phyloP scores from a whole-genome alignment of 2,113 vertebrate species.

The Mus pahari region DNA sequence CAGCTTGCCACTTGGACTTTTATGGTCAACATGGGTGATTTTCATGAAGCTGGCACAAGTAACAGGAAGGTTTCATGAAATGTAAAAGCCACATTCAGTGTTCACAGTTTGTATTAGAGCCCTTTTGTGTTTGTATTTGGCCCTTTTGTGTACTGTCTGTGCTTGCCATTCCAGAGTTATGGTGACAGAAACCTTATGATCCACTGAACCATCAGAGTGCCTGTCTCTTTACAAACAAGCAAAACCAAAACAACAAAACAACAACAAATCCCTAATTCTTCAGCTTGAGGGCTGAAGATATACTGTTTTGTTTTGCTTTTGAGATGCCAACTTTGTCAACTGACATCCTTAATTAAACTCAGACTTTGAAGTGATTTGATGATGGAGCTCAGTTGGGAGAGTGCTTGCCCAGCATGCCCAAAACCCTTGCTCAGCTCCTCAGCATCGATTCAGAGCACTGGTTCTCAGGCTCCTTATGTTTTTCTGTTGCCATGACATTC shows the following conservation, averaged over 20 bases:
- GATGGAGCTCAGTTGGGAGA: neutral
- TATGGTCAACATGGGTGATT: neutral
- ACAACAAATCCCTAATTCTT: neutral
- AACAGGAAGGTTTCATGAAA: slow-evolving; percentile 18
- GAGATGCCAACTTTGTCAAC: slow-evolving; percentile 24
- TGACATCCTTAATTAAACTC: slow-evolving; percentile 5
- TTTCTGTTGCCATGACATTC: slow-evolving; percentile 22
- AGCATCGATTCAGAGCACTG: neutral
- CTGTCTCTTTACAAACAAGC: neutral
- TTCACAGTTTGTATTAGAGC: neutral
- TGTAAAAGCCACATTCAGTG: slow-evolving; percentile 12
- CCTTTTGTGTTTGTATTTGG: too few species aligned
- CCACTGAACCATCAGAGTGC: neutral
- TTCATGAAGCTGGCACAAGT: slow-evolving; percentile 44
- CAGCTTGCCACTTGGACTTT: neutral
- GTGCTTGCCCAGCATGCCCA: neutral
- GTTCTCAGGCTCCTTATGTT: neutral
- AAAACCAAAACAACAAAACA: neutral
- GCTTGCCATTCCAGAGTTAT: neutral
- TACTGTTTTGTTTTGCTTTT: neutral
- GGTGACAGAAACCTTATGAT: neutral
- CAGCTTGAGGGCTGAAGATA: slow-evolving; percentile 16
- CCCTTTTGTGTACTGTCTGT: neutral
- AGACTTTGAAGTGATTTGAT: slow-evolving; percentile 40
- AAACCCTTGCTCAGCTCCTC: neutral